Conservation (phyloP, 2,797 vertebrate genomes). For the Gallinago solitaria region DNA sequence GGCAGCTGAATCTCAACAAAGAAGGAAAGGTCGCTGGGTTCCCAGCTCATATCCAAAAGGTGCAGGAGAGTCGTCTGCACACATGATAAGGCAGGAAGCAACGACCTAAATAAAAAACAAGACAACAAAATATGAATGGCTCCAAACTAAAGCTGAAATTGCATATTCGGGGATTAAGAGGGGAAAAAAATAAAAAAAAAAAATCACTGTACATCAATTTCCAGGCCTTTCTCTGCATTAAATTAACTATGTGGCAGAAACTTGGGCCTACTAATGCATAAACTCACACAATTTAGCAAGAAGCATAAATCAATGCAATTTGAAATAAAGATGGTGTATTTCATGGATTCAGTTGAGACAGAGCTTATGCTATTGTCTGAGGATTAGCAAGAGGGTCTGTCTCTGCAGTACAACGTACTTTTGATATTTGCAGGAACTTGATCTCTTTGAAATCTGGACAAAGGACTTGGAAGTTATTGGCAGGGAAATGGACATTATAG, state of each 20-base stretch:
- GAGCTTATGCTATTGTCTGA: background rate
- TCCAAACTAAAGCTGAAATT: background rate
- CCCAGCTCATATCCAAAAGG: constrained; percentile 96
- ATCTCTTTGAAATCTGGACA: background rate
- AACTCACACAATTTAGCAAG: background rate
- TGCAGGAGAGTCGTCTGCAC: constrained; percentile 94
- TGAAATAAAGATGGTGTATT: background rate
- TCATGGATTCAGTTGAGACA: background rate
- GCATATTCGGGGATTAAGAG: background rate
- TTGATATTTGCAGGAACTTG: background rate
- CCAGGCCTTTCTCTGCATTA: background rate
- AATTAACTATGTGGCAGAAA: background rate
- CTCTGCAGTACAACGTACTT: background rate
- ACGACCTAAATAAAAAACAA: constrained; percentile 75
- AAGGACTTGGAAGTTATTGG: background rate
- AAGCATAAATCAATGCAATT: background rate
- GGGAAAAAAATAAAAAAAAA: too few relatives aligned
- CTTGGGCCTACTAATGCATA: background rate
- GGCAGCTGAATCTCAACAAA: constrained; percentile 91
- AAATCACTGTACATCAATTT: background rate
- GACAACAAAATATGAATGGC: background rate
- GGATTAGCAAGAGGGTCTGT: background rate
- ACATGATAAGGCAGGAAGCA: constrained; percentile 93
- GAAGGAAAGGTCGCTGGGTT: constrained; percentile 89
- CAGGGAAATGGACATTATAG: background rate